phyloP scores from a whole-genome alignment of 37 sponge, comb jelly and placozoan genomes.

The Bolinopsis microptera region DNA sequence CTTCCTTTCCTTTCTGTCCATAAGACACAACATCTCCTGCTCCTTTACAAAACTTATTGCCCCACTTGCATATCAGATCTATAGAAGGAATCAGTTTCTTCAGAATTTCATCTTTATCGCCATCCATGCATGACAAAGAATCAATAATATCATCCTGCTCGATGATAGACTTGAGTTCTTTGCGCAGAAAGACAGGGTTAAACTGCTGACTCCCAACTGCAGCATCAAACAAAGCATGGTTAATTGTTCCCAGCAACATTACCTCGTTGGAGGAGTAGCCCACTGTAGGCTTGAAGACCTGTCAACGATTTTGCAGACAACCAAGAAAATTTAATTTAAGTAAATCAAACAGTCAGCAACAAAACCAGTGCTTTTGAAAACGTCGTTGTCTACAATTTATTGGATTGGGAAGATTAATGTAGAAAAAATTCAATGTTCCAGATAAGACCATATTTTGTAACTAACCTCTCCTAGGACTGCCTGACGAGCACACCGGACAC shows the following conservation, averaged over 20 bases:
- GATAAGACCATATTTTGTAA: neutral
- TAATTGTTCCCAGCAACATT: slow-evolving; percentile 45
- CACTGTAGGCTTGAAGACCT: slow-evolving; percentile 40
- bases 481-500: slow-evolving; percentile 28
- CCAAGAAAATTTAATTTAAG: neutral
- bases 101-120: slow-evolving; percentile 2
- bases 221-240: slow-evolving; percentile 18
- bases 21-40: neutral
- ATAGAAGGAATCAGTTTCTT: neutral
- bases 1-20: slow-evolving; percentile 10
- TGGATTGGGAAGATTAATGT: too few species aligned
- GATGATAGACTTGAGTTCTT: neutral
- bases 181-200: neutral
- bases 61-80: neutral
- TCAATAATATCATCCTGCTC: slow-evolving; percentile 37
- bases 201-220: slow-evolving; percentile 7
- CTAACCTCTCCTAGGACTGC: slow-evolving; percentile 54
- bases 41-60: slow-evolving; percentile 4
- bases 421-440: neutral
- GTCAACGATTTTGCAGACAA: neutral
- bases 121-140: neutral
- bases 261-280: slow-evolving; percentile 46
- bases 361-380: neutral
- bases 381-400: too few species aligned
- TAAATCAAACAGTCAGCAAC: neutral